Base-by-base conservation (phyloP, 2,888 invertebrate genomes). In the Euproctis similis region DNA sequence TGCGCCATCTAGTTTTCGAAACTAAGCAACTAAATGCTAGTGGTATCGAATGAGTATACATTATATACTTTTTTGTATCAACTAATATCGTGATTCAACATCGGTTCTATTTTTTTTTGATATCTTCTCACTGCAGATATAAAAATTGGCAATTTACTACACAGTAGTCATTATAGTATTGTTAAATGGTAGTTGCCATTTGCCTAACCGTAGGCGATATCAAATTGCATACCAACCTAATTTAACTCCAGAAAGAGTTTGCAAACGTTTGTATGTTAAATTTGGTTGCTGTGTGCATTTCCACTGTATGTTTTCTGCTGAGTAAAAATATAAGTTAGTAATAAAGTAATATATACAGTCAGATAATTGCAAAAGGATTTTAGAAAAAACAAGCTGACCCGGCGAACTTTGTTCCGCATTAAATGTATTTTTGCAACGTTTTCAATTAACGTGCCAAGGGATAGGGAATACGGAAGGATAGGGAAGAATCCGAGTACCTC, bases 161-260 rank as follows among this genome's bases (percentile, higher is more conserved):
- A 65, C 67, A 55, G 68, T 67, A 65, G 68, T 67, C 66, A 66
- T 50, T 65, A 65, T 37, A 43, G 45, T 41, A 59, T 59, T 60
- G 57, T 49, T 65, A 73, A 75, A 63, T 58, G 61, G 46, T 36
- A 57, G 65, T 59, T 71, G 59, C 65, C 66, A 72, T 67, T 72
- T 46, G 39, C 32, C 55, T 65, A 58, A 47, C 76, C 72, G 53
- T 48, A 59, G 73, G 73, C 72, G 53, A 57, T 70, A 52, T 53
- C 29, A 55, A 57, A 61, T 54, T 53, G 50, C 55, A 59, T 46
- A 46, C 42, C 46, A 40, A 52, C 43, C 43, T 55, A 46, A 50
- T 42, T 44, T 45, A 24, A 12, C 12, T 22, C 24, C 21, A 39
- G n/a, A 21, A 42, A 36, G 44, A 28, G 40, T 37, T 29, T 21